Percentiles rank a stretch among this genome's conserved stretches.
Conservation (phyloP, 2,797 vertebrate species). For the Fistularia commersonii region DNA sequence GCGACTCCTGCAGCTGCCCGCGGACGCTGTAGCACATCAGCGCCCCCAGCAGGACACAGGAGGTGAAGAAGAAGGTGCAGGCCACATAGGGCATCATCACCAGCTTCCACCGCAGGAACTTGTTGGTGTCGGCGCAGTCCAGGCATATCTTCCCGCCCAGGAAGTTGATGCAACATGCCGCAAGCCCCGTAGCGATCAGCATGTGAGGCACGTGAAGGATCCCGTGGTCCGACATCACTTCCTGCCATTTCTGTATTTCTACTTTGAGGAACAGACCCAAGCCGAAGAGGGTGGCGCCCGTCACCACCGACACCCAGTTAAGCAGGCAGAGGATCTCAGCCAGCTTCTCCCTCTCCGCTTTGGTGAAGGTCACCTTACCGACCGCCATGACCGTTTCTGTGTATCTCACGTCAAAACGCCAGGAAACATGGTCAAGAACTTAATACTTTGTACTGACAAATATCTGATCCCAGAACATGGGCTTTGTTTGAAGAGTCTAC, state of each 20-base stretch:
- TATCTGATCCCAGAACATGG: slow-evolving; percentile 1
- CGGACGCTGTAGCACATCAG: slow-evolving; percentile 83
- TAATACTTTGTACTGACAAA: background rate
- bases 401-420: slow-evolving; percentile 14
- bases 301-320: slow-evolving; percentile 87
- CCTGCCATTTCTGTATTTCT: slow-evolving; percentile 82
- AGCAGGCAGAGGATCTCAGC: slow-evolving; percentile 86
- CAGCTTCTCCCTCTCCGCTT: slow-evolving; percentile 78
- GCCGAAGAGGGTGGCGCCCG: slow-evolving; percentile 79
- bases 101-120: slow-evolving; percentile 85
- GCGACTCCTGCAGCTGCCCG: slow-evolving; percentile 79
- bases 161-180: slow-evolving; percentile 85
- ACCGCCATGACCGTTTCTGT: slow-evolving; percentile 74
- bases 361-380: slow-evolving; percentile 85
- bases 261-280: slow-evolving; percentile 85
- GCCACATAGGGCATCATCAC: slow-evolving; percentile 84
- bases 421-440: slow-evolving; percentile 11
- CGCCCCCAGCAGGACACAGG: slow-evolving; percentile 81
- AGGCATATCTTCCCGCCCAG: slow-evolving; percentile 87
- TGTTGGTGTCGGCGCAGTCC: slow-evolving; percentile 81
- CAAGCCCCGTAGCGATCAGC: slow-evolving; percentile 81
- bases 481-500: background rate
- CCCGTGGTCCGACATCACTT: slow-evolving; percentile 81
- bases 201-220: slow-evolving; percentile 79
- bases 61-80: slow-evolving; percentile 85